Evolutionary conservation across 1,140 invertebrate genomes (phyloP).

Genomic region (Cydia pomonella): DNA sequence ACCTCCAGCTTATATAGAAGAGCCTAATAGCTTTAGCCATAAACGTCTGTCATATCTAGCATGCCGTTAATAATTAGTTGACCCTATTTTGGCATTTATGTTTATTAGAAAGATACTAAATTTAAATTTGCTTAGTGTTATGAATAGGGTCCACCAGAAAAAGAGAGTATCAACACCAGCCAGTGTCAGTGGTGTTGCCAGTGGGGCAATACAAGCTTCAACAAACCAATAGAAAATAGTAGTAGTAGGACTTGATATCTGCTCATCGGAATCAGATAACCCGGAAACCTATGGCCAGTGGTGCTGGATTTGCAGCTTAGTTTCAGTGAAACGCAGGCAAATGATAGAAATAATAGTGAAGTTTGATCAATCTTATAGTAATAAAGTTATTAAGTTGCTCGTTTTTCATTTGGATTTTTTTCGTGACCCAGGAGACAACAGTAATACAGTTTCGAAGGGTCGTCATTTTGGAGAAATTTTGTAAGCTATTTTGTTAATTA

Average conservation of each 20-base stretch:
- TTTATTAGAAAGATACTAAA: too few species aligned
- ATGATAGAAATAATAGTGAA: constrained; percentile 51
- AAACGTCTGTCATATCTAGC: too few species aligned
- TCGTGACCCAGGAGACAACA: neutral
- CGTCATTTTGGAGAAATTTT: too few species aligned
- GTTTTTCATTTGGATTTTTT: neutral
- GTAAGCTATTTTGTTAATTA: too few species aligned
- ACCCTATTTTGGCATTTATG: too few species aligned
- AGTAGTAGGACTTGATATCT: constrained; percentile 76
- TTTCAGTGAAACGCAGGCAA: constrained; percentile 38
- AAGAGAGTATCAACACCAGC: too few species aligned
- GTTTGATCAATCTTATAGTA: constrained; percentile 40
- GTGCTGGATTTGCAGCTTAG: constrained; percentile 59
- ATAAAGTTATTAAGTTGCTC: neutral
- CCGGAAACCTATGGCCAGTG: constrained; percentile 38
- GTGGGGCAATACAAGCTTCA: constrained; percentile 56
- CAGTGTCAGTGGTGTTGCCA: too few species aligned
- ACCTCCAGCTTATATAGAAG: constrained; percentile 60
- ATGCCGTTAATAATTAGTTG: too few species aligned
- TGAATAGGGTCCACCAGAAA: constrained; percentile 37
- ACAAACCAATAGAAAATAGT: constrained; percentile 50
- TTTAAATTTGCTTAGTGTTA: too few species aligned
- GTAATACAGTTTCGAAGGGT: too few species aligned
- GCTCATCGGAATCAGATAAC: constrained; percentile 69
- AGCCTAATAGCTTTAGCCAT: too few species aligned